Evolutionary conservation across 2,888 invertebrate genomes (phyloP), one percentile per base, ranked within the genome.

Genomic region (Ophion costatus): DNA sequence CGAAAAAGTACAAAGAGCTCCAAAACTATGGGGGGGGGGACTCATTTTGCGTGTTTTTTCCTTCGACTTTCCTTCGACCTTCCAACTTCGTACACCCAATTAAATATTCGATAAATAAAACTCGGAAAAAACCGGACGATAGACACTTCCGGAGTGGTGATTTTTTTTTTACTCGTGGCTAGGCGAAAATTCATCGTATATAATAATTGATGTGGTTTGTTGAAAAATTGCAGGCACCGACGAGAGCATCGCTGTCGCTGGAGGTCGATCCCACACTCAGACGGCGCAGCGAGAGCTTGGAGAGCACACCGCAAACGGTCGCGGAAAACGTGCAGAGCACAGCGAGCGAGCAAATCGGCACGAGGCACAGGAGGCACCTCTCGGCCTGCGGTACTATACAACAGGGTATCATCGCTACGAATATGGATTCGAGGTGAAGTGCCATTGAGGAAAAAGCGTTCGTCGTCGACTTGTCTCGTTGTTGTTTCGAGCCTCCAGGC

Each of bases 241-340:
- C 95, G 88, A 94, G 96, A 91, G 95, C 95, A 73, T 96, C 95
- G 88, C 94, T 96, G 85, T 95, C 95, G 56, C 94, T 96, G 84
- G 96, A 96, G 92, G 95, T 95, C 89, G 95, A 95, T 89, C 94
- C 95, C 17, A 91, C 91, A 33, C 86, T 93, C 56, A 92, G 93
- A 74, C 91, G 93, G 84, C 91, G 95, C 87, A 96, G 96, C 88
- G 96, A 95, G 89, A 95, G 95, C 92, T 94, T 96, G 57, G 96
- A 96, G 89, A 95, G 94, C 89, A 95, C 95, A 29, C 95, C 95
- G 93, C 93, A 92, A 80, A 94, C 95, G 92, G 94, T 89, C 20
- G 89, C 90, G 51, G 92, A 93, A 84, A 91, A 87, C 88, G 91
- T 94, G 69, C 95, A 94, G 84, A 94, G 92, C 89, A 91, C 94